A percentile compares a stretch with the other conserved stretches of the same genome.
These are phyloP conservation scores for Gonatopus flavifemur DNA, from an alignment of 1,140 invertebrate genomes.

Conservation along the genomic window DNA sequence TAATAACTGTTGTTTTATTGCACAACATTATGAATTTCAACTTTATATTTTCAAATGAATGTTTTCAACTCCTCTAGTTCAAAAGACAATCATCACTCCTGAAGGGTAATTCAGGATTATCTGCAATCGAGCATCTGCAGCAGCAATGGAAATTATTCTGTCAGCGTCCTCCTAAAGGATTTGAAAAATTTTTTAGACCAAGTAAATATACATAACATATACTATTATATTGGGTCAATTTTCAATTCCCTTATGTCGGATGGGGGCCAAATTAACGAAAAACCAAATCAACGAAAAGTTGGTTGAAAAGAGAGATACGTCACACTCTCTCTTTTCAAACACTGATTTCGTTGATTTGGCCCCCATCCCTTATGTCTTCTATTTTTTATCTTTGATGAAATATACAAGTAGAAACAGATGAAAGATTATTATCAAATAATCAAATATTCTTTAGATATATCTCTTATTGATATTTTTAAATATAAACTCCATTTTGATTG, in stretches of 20 bases:
- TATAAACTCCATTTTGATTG: too few species aligned
- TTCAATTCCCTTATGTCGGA: background rate
- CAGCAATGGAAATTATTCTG: conserved; percentile 64
- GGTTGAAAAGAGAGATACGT: too few species aligned
- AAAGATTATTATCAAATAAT: too few species aligned
- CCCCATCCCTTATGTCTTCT: too few species aligned
- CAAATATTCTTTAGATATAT: too few species aligned
- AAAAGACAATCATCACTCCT: conserved; percentile 36
- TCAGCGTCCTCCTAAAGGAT: conserved; percentile 83
- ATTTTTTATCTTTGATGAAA: too few species aligned
- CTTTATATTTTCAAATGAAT: background rate
- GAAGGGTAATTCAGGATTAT: conserved; percentile 33
- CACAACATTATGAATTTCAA: background rate
- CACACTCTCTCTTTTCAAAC: too few species aligned
- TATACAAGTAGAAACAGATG: too few species aligned
- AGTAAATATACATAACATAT: conserved; percentile 36
- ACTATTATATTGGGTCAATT: background rate
- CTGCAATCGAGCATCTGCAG: conserved; percentile 51
- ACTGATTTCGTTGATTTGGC: too few species aligned
- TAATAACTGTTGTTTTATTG: background rate
- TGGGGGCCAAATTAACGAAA: too few species aligned
- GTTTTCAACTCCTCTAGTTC: conserved; percentile 27
- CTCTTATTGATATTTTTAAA: too few species aligned
- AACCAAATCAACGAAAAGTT: too few species aligned
- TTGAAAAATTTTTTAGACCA: conserved; percentile 86